Evolutionary conservation across 2,888 invertebrate species (phyloP).

Genomic region (Xiphydria camelus): DNA sequence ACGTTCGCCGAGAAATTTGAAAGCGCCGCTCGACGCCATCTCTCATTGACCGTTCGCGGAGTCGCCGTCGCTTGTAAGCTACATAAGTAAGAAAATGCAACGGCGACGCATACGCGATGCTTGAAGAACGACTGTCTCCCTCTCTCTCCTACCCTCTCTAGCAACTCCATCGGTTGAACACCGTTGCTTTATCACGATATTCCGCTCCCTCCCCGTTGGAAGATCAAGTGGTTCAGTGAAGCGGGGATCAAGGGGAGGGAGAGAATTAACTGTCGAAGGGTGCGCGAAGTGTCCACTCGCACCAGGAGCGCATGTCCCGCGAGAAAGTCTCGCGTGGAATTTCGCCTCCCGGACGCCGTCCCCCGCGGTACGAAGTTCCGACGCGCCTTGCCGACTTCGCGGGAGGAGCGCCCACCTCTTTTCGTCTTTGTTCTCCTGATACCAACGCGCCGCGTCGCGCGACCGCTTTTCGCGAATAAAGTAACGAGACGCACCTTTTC

Average conservation of each 20-base stretch:
- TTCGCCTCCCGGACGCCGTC: conserved; percentile 22
- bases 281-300: conserved; percentile 52
- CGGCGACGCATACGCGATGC: too few relatives aligned
- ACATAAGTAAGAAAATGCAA: too few relatives aligned
- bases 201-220: neutral
- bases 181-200: neutral
- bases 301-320: conserved; percentile 51
- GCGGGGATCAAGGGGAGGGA: neutral
- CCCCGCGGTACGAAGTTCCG: conserved; percentile 21
- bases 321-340: conserved; percentile 9
- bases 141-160: too few relatives aligned
- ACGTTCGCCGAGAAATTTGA: too few relatives aligned
- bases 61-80: too few relatives aligned
- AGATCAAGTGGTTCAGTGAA: neutral
- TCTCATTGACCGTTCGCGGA: too few relatives aligned
- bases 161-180: too few relatives aligned
- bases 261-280: conserved; percentile 32
- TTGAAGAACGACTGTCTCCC: too few relatives aligned
- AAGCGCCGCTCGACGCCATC: too few relatives aligned
- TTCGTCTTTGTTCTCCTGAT: conserved; percentile 37
- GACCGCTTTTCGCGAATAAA: too few relatives aligned
- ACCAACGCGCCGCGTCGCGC: conserved; percentile 24
- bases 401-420: conserved; percentile 40
- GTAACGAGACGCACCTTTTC: too few relatives aligned
- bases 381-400: conserved; percentile 32